These are phyloP conservation scores for Plagodis pulveraria DNA, from an alignment of 2,888 invertebrate genomes.

Conservation along the genomic window DNA sequence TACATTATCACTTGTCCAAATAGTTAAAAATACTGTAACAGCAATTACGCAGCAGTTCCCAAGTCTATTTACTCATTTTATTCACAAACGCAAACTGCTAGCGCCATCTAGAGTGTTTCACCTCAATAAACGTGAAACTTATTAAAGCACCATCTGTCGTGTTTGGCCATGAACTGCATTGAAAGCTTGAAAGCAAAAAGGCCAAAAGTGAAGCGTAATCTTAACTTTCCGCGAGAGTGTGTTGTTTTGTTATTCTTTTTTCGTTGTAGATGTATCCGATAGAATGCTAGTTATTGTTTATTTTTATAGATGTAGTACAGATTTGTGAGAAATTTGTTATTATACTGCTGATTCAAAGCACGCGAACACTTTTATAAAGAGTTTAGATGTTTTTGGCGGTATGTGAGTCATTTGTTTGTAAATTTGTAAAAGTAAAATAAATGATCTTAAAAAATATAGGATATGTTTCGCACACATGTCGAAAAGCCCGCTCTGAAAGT, in stretches of 20 bases:
- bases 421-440: no score
- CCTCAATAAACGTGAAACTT: not conserved
- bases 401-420: no score
- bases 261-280: slow-evolving; percentile 7
- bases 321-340: not conserved
- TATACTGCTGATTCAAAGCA: no score
- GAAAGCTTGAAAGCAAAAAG: slow-evolving; percentile 37
- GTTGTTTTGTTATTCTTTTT: slow-evolving; percentile 64
- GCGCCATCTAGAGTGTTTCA: slow-evolving; percentile 25
- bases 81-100: slow-evolving; percentile 18
- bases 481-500: no score
- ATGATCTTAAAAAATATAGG: no score
- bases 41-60: not conserved
- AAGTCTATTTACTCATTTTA: slow-evolving; percentile 22
- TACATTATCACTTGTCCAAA: no score
- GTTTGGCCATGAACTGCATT: slow-evolving; percentile 4
- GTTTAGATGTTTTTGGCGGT: no score
- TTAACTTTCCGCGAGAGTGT: slow-evolving; percentile 63
- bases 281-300: not conserved
- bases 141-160: slow-evolving; percentile 41
- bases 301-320: not conserved
- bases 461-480: no score
- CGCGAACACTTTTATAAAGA: no score
- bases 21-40: no score
- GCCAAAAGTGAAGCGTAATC: slow-evolving; percentile 43